Conservation (phyloP, 2,797 vertebrate species). For the Pampus argenteus region DNA sequence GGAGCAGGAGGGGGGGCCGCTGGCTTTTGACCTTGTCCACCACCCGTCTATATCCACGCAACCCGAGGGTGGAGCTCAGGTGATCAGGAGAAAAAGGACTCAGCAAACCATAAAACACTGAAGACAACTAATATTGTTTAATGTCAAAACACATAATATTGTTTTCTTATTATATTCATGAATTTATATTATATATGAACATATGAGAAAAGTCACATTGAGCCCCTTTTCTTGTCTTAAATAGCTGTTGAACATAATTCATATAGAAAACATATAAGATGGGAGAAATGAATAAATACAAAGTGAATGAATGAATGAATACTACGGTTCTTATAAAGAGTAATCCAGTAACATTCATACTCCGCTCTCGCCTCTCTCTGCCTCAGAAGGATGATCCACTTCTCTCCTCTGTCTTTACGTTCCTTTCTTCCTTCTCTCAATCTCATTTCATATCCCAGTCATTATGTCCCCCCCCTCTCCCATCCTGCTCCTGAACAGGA, state of each 20-base stretch:
- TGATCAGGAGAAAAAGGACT: constrained; percentile 44
- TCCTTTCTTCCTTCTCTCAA: constrained; percentile 70
- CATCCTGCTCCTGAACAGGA: constrained; percentile 74
- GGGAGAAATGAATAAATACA: constrained; percentile 10
- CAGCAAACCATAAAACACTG: neutral
- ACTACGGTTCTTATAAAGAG: too few relatives aligned
- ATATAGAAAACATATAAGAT: neutral
- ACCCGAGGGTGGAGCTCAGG: constrained; percentile 54
- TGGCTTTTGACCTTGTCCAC: constrained; percentile 81
- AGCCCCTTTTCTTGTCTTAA: constrained; percentile 12
- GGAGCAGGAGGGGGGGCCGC: constrained; percentile 52
- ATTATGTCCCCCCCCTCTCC: constrained; percentile 72
- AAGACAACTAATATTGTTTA: constrained; percentile 35
- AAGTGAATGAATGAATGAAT: constrained; percentile 6
- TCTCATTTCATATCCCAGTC: constrained; percentile 81
- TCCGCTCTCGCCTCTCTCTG: constrained; percentile 43
- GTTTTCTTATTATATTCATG: constrained; percentile 3
- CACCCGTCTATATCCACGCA: constrained; percentile 61
- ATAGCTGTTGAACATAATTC: constrained; percentile 1
- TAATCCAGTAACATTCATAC: constrained; percentile 43
- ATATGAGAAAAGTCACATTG: constrained; percentile 21
- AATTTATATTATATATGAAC: constrained; percentile 46
- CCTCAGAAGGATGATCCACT: constrained; percentile 71
- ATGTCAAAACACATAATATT: neutral
- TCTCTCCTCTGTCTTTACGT: constrained; percentile 69